Percentiles rank a stretch among this genome's conserved stretches.
Evolutionary conservation across 2,113 vertebrate genomes (phyloP).

Genomic region (Taurulus bubalis): DNA sequence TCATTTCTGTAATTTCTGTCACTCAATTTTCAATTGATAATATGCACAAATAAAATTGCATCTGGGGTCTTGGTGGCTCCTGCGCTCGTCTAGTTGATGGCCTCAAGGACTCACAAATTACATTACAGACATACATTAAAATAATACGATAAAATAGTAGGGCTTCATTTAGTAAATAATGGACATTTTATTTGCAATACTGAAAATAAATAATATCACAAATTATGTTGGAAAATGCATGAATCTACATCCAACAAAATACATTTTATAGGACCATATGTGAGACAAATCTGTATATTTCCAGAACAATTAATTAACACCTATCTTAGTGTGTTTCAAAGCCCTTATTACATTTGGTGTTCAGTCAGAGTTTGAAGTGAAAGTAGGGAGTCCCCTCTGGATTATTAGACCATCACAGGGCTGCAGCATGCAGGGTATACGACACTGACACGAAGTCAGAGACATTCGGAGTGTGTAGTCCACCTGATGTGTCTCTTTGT

Average conservation of each 20-base stretch:
- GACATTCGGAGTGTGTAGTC: constrained; percentile 3
- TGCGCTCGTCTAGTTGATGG: too few species aligned
- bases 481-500: constrained; percentile 37
- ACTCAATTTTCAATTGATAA: too few species aligned
- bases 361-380: not conserved
- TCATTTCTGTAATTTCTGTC: not conserved
- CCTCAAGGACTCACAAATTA: not conserved
- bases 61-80: not conserved
- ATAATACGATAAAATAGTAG: not conserved
- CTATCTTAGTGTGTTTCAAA: not conserved
- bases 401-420: not conserved
- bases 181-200: not conserved
- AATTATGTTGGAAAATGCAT: not conserved
- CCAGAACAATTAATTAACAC: not conserved
- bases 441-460: not conserved
- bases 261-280: not conserved
- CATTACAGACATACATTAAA: not conserved
- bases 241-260: not conserved
- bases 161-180: not conserved
- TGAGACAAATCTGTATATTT: not conserved
- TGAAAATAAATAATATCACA: not conserved
- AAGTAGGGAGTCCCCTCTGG: not conserved
- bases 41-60: not conserved
- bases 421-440: not conserved
- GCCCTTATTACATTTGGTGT: not conserved